A percentile compares a stretch with the other conserved stretches of the same genome.
Conservation (phyloP, 1,140 invertebrate genomes). For the Cyrtorhinus lividipennis region DNA sequence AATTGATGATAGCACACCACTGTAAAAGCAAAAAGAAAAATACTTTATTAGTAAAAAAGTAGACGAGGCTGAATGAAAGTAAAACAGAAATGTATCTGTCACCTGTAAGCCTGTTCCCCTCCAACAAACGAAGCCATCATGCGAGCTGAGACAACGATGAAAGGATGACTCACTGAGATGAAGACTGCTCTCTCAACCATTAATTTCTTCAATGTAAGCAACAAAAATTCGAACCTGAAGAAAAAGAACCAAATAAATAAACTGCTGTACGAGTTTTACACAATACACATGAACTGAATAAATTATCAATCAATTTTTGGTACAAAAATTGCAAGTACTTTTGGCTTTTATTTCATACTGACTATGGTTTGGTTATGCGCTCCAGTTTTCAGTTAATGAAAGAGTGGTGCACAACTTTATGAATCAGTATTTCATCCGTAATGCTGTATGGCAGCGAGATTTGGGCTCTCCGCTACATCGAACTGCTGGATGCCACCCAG, state of each 20-base stretch:
- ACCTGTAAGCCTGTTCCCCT: constrained; percentile 64
- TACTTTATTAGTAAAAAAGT: not conserved
- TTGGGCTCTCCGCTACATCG: no score
- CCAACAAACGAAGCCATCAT: constrained; percentile 91
- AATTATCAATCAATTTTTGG: no score
- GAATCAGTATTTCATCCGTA: no score
- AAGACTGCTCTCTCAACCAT: constrained; percentile 53
- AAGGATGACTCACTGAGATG: constrained; percentile 71
- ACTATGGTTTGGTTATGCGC: no score
- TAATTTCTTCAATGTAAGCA: constrained; percentile 29
- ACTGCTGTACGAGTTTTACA: not conserved
- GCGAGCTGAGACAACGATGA: constrained; percentile 70
- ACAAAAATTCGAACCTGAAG: not conserved
- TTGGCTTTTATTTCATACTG: no score
- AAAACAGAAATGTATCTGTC: constrained; percentile 24
- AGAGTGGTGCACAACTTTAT: no score
- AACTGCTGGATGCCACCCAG: no score
- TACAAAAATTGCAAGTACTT: no score
- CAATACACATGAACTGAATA: no score
- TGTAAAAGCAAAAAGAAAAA: constrained; percentile 26
- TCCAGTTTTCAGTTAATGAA: no score
- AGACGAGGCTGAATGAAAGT: no score
- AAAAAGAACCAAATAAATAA: not conserved
- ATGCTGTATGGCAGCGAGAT: no score
- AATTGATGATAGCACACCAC: constrained; percentile 54